phyloP scores from a whole-genome alignment of 1,140 invertebrate species.

The Teleopsis dalmanni region DNA sequence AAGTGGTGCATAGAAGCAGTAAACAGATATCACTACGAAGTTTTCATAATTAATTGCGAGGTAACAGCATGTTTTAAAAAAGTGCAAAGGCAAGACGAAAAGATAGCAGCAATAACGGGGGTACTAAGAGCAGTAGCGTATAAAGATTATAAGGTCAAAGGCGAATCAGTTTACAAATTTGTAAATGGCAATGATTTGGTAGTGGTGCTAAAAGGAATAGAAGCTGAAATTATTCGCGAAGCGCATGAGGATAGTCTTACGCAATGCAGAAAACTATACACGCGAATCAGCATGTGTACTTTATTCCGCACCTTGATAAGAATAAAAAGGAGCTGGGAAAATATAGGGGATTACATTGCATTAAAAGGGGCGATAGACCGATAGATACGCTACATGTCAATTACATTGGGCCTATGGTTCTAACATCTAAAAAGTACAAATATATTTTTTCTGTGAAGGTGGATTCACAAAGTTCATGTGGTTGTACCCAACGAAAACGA shows the following conservation, averaged over 20 bases:
- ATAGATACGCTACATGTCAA: conserved; percentile 18
- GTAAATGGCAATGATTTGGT: not conserved
- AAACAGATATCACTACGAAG: not conserved
- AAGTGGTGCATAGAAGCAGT: not conserved
- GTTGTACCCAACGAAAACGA: conserved; percentile 12
- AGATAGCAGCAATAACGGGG: not conserved
- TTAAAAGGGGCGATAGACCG: not conserved
- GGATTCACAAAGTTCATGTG: conserved; percentile 40
- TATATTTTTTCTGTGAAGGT: conserved; percentile 37
- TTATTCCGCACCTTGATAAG: not conserved
- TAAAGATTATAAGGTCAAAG: not conserved
- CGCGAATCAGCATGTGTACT: not conserved
- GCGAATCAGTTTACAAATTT: not conserved
- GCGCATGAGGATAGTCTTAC: too few relatives aligned
- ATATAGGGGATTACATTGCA: not conserved
- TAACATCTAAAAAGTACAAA: conserved; percentile 37
- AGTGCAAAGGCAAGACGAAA: not conserved
- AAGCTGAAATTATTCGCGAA: not conserved
- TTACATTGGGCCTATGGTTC: conserved; percentile 28
- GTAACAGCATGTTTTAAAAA: not conserved
- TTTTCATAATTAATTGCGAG: not conserved
- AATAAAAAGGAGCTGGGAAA: not conserved
- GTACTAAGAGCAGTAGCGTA: not conserved
- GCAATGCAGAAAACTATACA: not conserved
- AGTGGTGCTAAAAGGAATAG: not conserved